Base-by-base conservation (phyloP, 1,140 invertebrate species). In the Archivesica marissinica region DNA sequence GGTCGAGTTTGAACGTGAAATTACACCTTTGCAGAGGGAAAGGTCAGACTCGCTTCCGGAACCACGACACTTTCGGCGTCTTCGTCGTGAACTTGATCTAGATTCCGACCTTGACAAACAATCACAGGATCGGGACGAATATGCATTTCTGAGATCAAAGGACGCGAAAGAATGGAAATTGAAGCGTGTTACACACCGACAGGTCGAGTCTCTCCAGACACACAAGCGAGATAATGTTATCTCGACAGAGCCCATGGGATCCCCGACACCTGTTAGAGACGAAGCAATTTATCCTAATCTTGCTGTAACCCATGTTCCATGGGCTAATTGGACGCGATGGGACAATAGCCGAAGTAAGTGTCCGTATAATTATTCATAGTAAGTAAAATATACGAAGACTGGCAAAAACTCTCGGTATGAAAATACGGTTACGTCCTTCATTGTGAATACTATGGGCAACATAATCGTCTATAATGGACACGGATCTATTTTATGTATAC, bases 291-390 rank as follows among this genome's bases (percentile, higher is more conserved):
- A 68, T 0, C 47, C 68, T 0, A 70, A 68, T 2, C 20, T 23
- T 38, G 68, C 35, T 54, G 6, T 47, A 17, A 75, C 68, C 1
- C 50, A 83, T 47, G 44, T 83, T 28, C 80, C 80, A 2, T 83
- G 80, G 80, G 75, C 52, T 38, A 83, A 83, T 28, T 83, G 80
- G 80, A 61, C 68, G 25, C 52, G 80, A 11, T 83, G 80, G 80
- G 38, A 83, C 35, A 64, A 81, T 44, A 68, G 17, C 0, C 64
- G 20, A n/a, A 61, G 64, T 72, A 56, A 39, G 66, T 72, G 1
- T 23, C 41, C 17, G n/a, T n/a, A n/a, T n/a, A n/a, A 11, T 11
- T 11, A n/a, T 13, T n/a, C 11, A 13, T 11, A 11, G 11, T 50
- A n/a, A n/a, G n/a, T n/a, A n/a, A n/a, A n/a, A n/a, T n/a, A n/a